Conservation (phyloP, 2,888 invertebrate genomes). For the Tenthredo amoena region DNA sequence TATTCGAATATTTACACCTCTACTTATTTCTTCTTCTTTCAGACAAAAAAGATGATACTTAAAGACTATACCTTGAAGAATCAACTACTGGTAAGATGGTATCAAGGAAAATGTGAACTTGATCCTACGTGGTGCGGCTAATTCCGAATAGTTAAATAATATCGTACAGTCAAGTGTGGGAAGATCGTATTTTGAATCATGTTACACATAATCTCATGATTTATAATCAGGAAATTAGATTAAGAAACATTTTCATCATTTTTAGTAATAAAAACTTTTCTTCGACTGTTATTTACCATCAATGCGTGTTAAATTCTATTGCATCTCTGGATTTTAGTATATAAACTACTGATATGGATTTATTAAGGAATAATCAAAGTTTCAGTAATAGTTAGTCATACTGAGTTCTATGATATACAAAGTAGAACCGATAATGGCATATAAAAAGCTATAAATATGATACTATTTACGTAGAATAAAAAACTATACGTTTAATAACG, state of each 20-base stretch:
- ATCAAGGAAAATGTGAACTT: conserved; percentile 91
- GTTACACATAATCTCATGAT: conserved; percentile 1
- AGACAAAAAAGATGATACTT: conserved; percentile 76
- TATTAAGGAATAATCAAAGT: background rate
- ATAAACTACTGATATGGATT: conserved; percentile 24
- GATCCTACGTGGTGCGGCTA: conserved; percentile 88
- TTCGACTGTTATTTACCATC: background rate
- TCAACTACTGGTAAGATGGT: conserved; percentile 90
- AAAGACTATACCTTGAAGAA: conserved; percentile 84
- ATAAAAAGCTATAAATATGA: conserved; percentile 7
- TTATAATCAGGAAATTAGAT: background rate
- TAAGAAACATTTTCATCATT: background rate
- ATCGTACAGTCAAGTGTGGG: background rate
- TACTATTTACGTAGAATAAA: background rate
- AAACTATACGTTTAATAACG: background rate
- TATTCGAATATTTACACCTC: conserved; percentile 21
- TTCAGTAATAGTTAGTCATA: background rate
- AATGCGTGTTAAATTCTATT: background rate
- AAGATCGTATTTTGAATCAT: background rate
- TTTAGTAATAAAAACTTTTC: background rate
- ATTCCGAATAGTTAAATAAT: conserved; percentile 35
- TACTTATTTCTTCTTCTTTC: conserved; percentile 52
- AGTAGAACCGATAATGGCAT: background rate
- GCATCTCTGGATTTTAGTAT: background rate
- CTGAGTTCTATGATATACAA: background rate